Percentiles rank a stretch among this genome's conserved stretches.
Evolutionary conservation across 2,113 vertebrate species (phyloP).

Genomic region (Poecilia latipinna): DNA sequence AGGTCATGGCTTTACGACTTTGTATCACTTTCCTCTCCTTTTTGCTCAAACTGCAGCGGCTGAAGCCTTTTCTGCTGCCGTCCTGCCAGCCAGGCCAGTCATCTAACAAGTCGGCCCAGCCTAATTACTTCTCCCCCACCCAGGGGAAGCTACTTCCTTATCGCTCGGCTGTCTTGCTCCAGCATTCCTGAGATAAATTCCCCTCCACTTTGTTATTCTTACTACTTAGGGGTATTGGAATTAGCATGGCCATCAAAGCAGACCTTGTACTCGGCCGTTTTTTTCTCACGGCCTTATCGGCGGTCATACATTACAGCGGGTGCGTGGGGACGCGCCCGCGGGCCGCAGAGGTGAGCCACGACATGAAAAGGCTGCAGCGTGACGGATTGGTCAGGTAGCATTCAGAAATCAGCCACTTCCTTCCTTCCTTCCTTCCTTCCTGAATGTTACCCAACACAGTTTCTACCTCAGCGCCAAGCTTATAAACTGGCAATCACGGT

Average conservation of each 20-base stretch:
- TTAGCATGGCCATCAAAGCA: slow-evolving; percentile 77
- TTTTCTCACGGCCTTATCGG: slow-evolving; percentile 66
- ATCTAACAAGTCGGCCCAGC: slow-evolving; percentile 63
- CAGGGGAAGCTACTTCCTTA: slow-evolving; percentile 76
- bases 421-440: slow-evolving; percentile 13
- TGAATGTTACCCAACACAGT: slow-evolving; percentile 63
- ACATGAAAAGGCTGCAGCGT: slow-evolving; percentile 51
- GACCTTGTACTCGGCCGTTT: slow-evolving; percentile 60
- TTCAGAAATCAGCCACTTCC: slow-evolving; percentile 45
- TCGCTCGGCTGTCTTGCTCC: slow-evolving; percentile 72
- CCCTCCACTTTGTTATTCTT: slow-evolving; percentile 77
- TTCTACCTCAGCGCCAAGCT: slow-evolving; percentile 68
- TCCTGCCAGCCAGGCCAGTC: slow-evolving; percentile 53
- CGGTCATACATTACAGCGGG: slow-evolving; percentile 65
- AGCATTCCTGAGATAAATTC: slow-evolving; percentile 80
- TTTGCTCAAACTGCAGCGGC: neutral
- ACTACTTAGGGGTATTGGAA: slow-evolving; percentile 75
- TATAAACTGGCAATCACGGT: slow-evolving; percentile 90
- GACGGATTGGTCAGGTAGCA: slow-evolving; percentile 44
- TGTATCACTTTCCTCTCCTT: slow-evolving; percentile 6
- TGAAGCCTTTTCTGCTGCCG: slow-evolving; percentile 6
- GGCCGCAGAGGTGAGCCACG: slow-evolving; percentile 52
- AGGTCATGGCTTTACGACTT: slow-evolving; percentile 37
- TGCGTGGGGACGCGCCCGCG: slow-evolving; percentile 37
- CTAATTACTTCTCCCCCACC: slow-evolving; percentile 77